Evolutionary conservation across 2,888 invertebrate genomes (phyloP).

Genomic region (Dicranocentrus wangi): DNA sequence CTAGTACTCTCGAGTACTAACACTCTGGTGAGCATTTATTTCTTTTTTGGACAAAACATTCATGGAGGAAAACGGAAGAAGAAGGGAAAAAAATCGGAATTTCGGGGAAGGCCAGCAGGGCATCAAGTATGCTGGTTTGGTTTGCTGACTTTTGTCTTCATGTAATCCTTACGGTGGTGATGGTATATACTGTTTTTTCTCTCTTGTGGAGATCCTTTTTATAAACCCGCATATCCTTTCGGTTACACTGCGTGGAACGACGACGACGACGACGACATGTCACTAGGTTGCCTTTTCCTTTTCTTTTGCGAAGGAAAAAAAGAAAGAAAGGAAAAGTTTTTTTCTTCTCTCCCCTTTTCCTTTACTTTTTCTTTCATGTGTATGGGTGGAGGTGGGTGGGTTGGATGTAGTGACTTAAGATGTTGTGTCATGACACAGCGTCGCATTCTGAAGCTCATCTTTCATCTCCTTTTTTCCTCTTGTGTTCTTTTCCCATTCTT

Average conservation of each 20-base stretch:
- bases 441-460: conserved; percentile 41
- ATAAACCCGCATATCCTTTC: neutral
- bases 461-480: conserved; percentile 32
- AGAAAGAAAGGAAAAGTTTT: conserved; percentile 12
- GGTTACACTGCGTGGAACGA: conserved; percentile 1
- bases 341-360: conserved; percentile 12
- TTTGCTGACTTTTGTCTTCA: conserved; percentile 51
- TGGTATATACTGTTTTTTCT: too few relatives aligned
- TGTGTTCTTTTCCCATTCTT: conserved; percentile 3
- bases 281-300: conserved; percentile 20
- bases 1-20: conserved; percentile 1
- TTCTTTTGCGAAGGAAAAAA: neutral
- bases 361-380: conserved; percentile 8
- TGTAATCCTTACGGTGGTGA: conserved; percentile 41
- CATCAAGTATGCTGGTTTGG: conserved; percentile 52
- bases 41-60: conserved; percentile 21
- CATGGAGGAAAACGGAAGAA: conserved; percentile 7
- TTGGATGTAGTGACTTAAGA: conserved; percentile 20
- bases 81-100: conserved; percentile 8
- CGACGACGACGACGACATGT: too few relatives aligned
- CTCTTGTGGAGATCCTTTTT: neutral
- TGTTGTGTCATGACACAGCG: conserved; percentile 28
- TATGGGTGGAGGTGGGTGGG: neutral
- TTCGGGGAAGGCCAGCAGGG: conserved; percentile 42
- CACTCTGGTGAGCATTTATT: conserved; percentile 53